Percentiles rank a stretch among this genome's conserved stretches.
These are phyloP conservation scores for Halichondria panicea DNA, from an alignment of 37 sponge, comb jelly and placozoan species.

Conservation along the genomic window DNA sequence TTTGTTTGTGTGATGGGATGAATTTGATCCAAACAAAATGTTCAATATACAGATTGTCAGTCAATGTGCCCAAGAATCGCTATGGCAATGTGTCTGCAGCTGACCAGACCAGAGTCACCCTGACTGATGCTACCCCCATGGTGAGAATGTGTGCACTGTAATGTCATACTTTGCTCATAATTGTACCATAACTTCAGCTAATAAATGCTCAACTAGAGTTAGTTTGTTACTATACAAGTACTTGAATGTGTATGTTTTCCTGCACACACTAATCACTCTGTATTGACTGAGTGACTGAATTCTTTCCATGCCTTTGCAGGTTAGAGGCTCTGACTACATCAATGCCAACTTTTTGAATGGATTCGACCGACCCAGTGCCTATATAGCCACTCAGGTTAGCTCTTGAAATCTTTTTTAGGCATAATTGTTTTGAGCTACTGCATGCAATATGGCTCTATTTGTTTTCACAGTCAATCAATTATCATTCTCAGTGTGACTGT, in stretches of 20 bases:
- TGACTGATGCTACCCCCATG: constrained; percentile 37
- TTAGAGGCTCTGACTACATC: constrained; percentile 73
- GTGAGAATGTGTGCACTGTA: neutral
- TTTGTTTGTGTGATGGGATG: no score
- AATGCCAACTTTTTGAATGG: constrained; percentile 65
- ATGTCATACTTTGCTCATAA: neutral
- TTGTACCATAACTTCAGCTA: neutral
- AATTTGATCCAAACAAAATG: no score
- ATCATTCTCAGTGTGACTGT: no score
- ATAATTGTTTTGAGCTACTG: no score
- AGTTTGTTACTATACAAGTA: no score
- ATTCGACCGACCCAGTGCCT: neutral
- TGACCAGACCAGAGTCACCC: constrained; percentile 56
- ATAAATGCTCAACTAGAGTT: constrained; percentile 2
- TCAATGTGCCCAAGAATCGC: constrained; percentile 62
- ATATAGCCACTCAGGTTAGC: constrained; percentile 74
- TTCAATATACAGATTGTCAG: constrained; percentile 24
- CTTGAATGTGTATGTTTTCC: neutral
- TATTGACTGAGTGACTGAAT: no score
- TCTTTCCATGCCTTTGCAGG: neutral
- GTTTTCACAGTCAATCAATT: no score
- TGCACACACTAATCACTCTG: no score
- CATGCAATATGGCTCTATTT: no score
- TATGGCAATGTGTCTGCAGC: constrained; percentile 57
- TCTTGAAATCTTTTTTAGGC: no score